Conservation (phyloP, 2,888 invertebrate genomes). For the Eudasyphora cyanicolor region DNA sequence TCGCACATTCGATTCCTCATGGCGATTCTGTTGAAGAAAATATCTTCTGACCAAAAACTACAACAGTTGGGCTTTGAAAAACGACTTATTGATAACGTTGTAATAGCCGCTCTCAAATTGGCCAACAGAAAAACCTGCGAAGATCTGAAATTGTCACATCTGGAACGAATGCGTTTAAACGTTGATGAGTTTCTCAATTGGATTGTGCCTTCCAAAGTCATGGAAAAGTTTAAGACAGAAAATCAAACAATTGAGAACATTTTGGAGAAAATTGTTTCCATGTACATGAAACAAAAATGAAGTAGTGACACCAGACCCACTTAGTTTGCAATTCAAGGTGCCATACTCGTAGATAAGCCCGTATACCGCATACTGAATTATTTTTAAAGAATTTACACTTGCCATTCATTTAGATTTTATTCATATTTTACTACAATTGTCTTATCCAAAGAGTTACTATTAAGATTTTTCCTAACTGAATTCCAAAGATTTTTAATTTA, state of each 20-base stretch:
- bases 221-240: slow-evolving; percentile 88
- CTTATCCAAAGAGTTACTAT: slow-evolving; percentile 53
- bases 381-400: slow-evolving; percentile 37
- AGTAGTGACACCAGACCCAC: not conserved
- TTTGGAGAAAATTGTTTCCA: slow-evolving; percentile 82
- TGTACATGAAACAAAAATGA: slow-evolving; percentile 76
- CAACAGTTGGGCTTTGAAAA: slow-evolving; percentile 88
- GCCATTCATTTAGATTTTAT: slow-evolving; percentile 50
- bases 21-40: slow-evolving; percentile 90
- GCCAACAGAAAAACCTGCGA: slow-evolving; percentile 86
- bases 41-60: slow-evolving; percentile 89
- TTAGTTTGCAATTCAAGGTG: slow-evolving; percentile 46
- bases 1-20: slow-evolving; percentile 89
- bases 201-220: slow-evolving; percentile 89
- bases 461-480: slow-evolving; percentile 58
- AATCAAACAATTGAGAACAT: slow-evolving; percentile 89
- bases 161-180: slow-evolving; percentile 86
- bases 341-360: slow-evolving; percentile 54
- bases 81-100: slow-evolving; percentile 88
- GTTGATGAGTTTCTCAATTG: slow-evolving; percentile 89
- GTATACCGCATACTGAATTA: not conserved
- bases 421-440: not conserved
- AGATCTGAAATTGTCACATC: slow-evolving; percentile 81
- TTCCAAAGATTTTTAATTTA: slow-evolving; percentile 59
- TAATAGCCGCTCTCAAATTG: slow-evolving; percentile 88